A percentile compares a stretch with the other conserved stretches of the same genome.
phyloP scores from a whole-genome alignment of 2,797 vertebrate genomes.

The Hydrolagus colliei region DNA sequence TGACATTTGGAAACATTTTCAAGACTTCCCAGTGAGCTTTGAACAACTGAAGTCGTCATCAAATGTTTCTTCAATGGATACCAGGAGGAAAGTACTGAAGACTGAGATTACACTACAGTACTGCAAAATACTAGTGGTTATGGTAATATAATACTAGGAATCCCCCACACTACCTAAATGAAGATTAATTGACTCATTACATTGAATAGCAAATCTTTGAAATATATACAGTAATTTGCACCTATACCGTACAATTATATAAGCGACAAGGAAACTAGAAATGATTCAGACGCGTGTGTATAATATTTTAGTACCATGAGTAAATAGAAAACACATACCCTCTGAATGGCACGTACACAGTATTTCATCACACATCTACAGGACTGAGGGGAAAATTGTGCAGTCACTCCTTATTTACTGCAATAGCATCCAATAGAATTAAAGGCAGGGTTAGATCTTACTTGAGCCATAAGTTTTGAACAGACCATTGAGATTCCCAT shows the following conservation, averaged over 20 bases:
- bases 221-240: not conserved
- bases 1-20: no score
- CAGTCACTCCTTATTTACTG: not conserved
- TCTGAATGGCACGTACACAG: not conserved
- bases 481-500: not conserved
- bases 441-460: not conserved
- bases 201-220: not conserved
- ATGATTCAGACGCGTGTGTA: conserved; percentile 18
- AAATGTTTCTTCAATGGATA: not conserved
- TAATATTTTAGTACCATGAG: not conserved
- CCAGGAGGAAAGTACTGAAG: conserved; percentile 4
- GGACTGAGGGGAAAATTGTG: not conserved
- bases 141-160: conserved; percentile 19
- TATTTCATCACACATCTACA: not conserved
- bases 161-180: not conserved
- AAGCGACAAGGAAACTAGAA: not conserved
- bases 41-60: not conserved
- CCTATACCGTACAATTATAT: not conserved
- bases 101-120: not conserved
- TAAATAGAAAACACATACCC: not conserved
- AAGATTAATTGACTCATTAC: conserved; percentile 5
- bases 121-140: conserved; percentile 2
- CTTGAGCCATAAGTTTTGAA: not conserved
- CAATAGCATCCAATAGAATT: not conserved
- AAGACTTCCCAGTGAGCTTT: no score